Conservation (phyloP, 2,888 invertebrate species). For the Adineta ricciae region DNA sequence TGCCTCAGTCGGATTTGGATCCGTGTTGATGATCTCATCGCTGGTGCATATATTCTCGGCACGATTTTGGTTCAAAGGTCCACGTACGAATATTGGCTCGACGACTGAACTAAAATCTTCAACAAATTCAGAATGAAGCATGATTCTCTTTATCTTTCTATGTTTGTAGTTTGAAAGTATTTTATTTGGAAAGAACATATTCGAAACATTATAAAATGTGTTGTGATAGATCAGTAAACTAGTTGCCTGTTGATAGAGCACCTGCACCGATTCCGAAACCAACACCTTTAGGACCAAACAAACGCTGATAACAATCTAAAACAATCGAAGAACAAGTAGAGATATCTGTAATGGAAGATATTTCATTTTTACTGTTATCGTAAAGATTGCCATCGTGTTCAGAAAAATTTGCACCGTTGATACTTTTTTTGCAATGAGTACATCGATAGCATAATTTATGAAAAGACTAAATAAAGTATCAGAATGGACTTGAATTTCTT, state of each 20-base stretch:
- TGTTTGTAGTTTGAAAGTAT: too few species aligned
- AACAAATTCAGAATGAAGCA: too few species aligned
- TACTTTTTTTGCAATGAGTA: not conserved
- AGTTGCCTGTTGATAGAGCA: constrained; percentile 20
- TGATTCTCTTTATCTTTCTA: too few species aligned
- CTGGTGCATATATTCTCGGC: not conserved
- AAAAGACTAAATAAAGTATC: not conserved
- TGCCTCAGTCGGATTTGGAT: not conserved
- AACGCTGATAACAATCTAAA: constrained; percentile 29
- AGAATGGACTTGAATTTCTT: not conserved
- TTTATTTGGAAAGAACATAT: too few species aligned
- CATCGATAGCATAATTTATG: constrained; percentile 2
- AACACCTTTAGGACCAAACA: constrained; percentile 30
- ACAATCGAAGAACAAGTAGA: not conserved
- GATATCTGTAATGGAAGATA: not conserved
- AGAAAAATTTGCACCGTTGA: not conserved
- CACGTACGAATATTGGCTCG: not conserved
- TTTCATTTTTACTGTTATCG: not conserved
- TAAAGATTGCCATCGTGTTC: not conserved
- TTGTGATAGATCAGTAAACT: too few species aligned
- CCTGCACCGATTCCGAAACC: constrained; percentile 29
- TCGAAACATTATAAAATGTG: too few species aligned
- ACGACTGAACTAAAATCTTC: too few species aligned
- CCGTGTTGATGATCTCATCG: not conserved
- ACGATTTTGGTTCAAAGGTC: not conserved